These are phyloP conservation scores for Montipora foliosa DNA, from an alignment of 64 coral and sea anemone species.

Conservation along the genomic window DNA sequence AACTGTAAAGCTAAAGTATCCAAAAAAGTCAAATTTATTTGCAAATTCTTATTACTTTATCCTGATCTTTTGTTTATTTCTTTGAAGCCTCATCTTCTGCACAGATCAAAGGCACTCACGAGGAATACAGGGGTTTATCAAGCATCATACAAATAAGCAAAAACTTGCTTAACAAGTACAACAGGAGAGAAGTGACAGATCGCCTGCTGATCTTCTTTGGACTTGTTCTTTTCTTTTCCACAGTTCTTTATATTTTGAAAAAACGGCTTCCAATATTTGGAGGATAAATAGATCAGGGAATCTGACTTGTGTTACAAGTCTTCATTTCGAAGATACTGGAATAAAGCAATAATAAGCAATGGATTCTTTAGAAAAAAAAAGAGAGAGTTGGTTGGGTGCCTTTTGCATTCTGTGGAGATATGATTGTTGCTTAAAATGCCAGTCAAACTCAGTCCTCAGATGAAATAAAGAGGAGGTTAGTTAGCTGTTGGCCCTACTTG, in stretches of 20 bases:
- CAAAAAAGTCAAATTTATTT: no score
- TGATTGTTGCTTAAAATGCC: no score
- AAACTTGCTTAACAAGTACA: constrained; percentile 97
- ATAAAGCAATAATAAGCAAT: not conserved
- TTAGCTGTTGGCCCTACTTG: no score
- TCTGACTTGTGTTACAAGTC: not conserved
- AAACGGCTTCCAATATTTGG: constrained; percentile 78
- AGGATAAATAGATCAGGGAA: not conserved
- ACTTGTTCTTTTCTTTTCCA: constrained; percentile 89
- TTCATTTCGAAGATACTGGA: not conserved
- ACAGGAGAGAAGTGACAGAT: constrained; percentile 92
- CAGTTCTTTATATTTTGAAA: constrained; percentile 95
- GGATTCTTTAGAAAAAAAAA: no score
- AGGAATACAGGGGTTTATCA: constrained; percentile 95
- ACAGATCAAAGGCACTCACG: constrained; percentile 86
- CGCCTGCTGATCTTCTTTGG: constrained; percentile 96
- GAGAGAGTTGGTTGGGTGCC: no score
- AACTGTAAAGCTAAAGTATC: no score
- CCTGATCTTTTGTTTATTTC: not conserved
- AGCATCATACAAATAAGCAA: constrained; percentile 91
- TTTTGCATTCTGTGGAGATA: no score
- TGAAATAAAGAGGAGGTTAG: no score
- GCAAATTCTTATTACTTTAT: no score
- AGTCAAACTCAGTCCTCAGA: no score
- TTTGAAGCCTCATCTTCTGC: constrained; percentile 86